Evolutionary conservation across 2,113 vertebrate species (phyloP).

Genomic region (Semnornis frantzii): DNA sequence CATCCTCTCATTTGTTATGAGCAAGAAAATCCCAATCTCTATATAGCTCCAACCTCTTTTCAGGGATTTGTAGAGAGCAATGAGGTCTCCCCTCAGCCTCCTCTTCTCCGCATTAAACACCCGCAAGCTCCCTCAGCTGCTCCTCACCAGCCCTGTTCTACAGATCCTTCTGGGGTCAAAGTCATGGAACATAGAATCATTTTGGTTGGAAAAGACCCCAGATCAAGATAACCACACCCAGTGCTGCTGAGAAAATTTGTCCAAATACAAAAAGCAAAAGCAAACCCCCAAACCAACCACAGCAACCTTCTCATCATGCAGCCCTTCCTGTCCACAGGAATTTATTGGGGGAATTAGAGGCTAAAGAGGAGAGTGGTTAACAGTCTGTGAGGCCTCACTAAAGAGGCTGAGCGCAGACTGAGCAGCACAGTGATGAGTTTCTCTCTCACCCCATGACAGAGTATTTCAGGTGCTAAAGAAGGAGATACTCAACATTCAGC

Average conservation of each 20-base stretch:
- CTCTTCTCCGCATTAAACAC: too few species aligned
- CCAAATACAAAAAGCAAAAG: neutral
- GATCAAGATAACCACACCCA: neutral
- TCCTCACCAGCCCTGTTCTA: too few species aligned
- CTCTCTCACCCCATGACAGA: neutral
- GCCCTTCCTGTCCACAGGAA: neutral
- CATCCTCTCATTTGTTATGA: too few species aligned
- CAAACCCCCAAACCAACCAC: neutral
- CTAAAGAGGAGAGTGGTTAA: neutral
- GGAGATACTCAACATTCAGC: neutral
- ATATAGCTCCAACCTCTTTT: too few species aligned
- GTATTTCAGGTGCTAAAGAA: neutral
- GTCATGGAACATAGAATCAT: too few species aligned
- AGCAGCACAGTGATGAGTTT: neutral
- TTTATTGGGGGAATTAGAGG: fast-evolving
- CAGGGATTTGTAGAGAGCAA: too few species aligned
- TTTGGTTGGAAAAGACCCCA: neutral
- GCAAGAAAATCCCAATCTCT: too few species aligned
- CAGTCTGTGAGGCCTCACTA: neutral
- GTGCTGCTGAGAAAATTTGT: neutral
- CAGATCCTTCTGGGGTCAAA: too few species aligned
- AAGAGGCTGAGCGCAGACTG: neutral
- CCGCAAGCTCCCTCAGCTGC: too few species aligned
- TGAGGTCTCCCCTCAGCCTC: too few species aligned
- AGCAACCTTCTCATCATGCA: neutral